Conservation (phyloP, 2,888 invertebrate genomes). For the Cheilosia vulpina region DNA sequence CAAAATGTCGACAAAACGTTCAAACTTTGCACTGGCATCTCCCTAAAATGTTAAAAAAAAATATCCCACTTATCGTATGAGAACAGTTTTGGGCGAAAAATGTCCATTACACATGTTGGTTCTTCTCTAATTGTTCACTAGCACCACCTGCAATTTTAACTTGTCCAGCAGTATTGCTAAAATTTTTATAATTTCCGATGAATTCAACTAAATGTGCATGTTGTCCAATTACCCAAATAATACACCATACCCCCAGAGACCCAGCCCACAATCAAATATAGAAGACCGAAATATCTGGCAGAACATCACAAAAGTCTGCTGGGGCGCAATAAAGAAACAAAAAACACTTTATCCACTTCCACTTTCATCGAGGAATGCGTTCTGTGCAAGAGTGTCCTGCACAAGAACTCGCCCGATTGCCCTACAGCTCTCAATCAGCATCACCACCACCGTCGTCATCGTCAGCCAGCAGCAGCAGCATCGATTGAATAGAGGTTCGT, state of each 20-base stretch:
- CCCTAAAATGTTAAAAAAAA: neutral
- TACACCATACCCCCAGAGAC: constrained; percentile 30
- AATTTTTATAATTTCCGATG: constrained; percentile 32
- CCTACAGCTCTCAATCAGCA: constrained; percentile 74
- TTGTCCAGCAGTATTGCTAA: constrained; percentile 54
- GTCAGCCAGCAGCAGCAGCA: neutral
- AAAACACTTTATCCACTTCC: constrained; percentile 59
- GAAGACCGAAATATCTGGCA: constrained; percentile 38
- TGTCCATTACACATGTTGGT: constrained; percentile 31
- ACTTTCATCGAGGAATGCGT: constrained; percentile 68
- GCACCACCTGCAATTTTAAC: constrained; percentile 65
- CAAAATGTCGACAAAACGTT: no score
- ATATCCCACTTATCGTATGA: neutral
- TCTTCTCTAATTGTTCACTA: constrained; percentile 45
- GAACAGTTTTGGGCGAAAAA: constrained; percentile 5
- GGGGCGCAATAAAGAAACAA: constrained; percentile 3
- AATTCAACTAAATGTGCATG: constrained; percentile 50
- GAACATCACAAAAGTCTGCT: constrained; percentile 22
- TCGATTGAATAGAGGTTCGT: constrained; percentile 32
- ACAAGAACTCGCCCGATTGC: constrained; percentile 68
- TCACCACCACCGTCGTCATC: constrained; percentile 47
- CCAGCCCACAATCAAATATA: constrained; percentile 45
- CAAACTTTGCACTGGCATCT: no score
- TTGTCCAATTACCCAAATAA: constrained; percentile 72
- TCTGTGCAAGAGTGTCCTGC: constrained; percentile 56